Evolutionary conservation across 1,140 invertebrate species (phyloP).

Genomic region (Helicoverpa zea): DNA sequence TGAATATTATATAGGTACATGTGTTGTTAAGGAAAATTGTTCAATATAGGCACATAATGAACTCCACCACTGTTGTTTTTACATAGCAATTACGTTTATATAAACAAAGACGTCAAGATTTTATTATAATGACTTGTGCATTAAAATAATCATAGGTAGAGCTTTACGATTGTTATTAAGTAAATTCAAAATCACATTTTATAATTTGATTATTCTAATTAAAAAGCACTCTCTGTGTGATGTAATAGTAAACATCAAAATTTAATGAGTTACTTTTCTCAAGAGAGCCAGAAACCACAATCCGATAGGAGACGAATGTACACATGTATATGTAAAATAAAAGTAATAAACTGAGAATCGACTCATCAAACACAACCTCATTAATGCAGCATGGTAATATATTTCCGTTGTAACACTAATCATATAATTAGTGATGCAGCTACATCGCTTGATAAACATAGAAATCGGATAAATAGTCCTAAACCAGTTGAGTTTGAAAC

Average conservation of each 20-base stretch:
- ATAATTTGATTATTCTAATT: constrained; percentile 9
- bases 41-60: neutral
- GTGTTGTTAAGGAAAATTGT: constrained; percentile 5
- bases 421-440: constrained; percentile 50
- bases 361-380: constrained; percentile 16
- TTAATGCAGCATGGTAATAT: constrained; percentile 11
- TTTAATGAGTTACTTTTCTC: constrained; percentile 26
- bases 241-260: neutral
- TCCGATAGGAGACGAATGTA: neutral
- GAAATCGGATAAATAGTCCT: constrained; percentile 47
- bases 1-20: constrained; percentile 17
- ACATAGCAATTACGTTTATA: constrained; percentile 2
- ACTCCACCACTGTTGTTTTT: neutral
- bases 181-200: constrained; percentile 3
- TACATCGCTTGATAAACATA: constrained; percentile 25
- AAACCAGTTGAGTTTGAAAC: constrained; percentile 51
- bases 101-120: constrained; percentile 4
- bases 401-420: constrained; percentile 12
- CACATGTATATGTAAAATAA: constrained; percentile 14
- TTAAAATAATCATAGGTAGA: neutral
- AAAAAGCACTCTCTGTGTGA: constrained; percentile 9
- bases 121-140: constrained; percentile 20
- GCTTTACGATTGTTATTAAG: constrained; percentile 15
- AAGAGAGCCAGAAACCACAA: neutral
- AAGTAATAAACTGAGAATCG: constrained; percentile 25